Evolutionary conservation across 2,888 invertebrate species (phyloP).

Genomic region (Melinaea menophilus): DNA sequence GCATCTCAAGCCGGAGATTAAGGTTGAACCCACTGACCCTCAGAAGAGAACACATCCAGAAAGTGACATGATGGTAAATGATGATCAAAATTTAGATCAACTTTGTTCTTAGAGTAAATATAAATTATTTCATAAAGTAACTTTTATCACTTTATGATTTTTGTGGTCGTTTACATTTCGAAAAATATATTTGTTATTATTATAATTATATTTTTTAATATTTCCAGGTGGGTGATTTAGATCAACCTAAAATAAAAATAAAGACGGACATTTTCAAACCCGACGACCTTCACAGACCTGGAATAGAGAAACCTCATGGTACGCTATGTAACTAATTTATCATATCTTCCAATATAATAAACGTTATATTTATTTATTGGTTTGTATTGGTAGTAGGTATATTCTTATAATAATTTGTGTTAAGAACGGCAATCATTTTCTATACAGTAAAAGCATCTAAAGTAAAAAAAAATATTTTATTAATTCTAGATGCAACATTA

Average conservation of each 20-base stretch:
- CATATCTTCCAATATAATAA: too few relatives aligned
- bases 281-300: slow-evolving; percentile 60
- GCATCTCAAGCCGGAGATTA: slow-evolving; percentile 69
- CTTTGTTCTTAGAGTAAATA: too few relatives aligned
- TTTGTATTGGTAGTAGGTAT: too few relatives aligned
- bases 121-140: too few relatives aligned
- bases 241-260: slow-evolving; percentile 74
- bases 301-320: slow-evolving; percentile 58
- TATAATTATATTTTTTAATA: background rate
- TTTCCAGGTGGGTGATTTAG: slow-evolving; percentile 61
- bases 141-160: too few relatives aligned
- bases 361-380: too few relatives aligned
- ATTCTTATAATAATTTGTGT: too few relatives aligned
- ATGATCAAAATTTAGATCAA: background rate
- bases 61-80: slow-evolving; percentile 61
- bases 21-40: slow-evolving; percentile 64
- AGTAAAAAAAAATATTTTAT: slow-evolving; percentile 9
- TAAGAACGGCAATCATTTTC: too few relatives aligned
- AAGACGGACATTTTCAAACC: slow-evolving; percentile 76
- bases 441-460: too few relatives aligned
- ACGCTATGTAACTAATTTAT: slow-evolving; percentile 21
- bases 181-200: too few relatives aligned
- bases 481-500: slow-evolving; percentile 29
- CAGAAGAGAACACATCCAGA: slow-evolving; percentile 69
- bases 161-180: too few relatives aligned